Conservation (phyloP, 1,140 invertebrate genomes). For the Drosophila orena region DNA sequence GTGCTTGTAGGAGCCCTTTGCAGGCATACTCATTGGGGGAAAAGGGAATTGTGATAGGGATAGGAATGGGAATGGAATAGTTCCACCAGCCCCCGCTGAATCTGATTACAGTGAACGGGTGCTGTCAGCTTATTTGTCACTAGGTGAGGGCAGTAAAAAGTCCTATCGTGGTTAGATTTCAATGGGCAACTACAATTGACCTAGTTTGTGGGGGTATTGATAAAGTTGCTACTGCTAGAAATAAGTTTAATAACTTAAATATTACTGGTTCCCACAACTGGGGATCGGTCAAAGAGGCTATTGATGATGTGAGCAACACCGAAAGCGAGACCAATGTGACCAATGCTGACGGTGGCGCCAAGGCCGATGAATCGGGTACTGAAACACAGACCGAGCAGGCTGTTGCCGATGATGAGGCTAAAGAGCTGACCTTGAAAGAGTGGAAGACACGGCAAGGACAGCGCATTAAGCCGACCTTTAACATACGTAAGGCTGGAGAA, state of each 20-base stretch:
- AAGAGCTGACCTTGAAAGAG: conserved; percentile 94
- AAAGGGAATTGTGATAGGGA: too few species aligned
- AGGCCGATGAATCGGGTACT: conserved; percentile 84
- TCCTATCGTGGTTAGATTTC: conserved; percentile 1
- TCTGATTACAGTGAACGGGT: conserved; percentile 20
- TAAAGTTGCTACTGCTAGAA: background rate
- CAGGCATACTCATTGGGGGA: background rate
- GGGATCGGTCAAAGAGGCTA: conserved; percentile 96
- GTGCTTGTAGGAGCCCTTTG: conserved; percentile 13
- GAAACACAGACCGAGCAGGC: conserved; percentile 86
- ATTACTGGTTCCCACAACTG: conserved; percentile 95
- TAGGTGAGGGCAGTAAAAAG: conserved; percentile 1
- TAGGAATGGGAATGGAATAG: background rate
- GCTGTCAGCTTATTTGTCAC: conserved; percentile 13
- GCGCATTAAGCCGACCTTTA: conserved; percentile 93
- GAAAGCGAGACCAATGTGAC: conserved; percentile 84
- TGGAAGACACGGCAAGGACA: conserved; percentile 92
- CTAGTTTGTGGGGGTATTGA: conserved; percentile 6
- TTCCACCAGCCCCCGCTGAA: conserved; percentile 1
- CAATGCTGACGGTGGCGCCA: conserved; percentile 71
- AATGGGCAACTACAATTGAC: conserved; percentile 4
- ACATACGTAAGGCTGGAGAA: conserved; percentile 95
- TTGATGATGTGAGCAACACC: conserved; percentile 89
- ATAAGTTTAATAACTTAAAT: too few species aligned
- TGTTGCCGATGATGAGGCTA: conserved; percentile 89